Base-by-base conservation (phyloP, 2,888 invertebrate genomes). In the Caenorhabditis zanzibari region DNA sequence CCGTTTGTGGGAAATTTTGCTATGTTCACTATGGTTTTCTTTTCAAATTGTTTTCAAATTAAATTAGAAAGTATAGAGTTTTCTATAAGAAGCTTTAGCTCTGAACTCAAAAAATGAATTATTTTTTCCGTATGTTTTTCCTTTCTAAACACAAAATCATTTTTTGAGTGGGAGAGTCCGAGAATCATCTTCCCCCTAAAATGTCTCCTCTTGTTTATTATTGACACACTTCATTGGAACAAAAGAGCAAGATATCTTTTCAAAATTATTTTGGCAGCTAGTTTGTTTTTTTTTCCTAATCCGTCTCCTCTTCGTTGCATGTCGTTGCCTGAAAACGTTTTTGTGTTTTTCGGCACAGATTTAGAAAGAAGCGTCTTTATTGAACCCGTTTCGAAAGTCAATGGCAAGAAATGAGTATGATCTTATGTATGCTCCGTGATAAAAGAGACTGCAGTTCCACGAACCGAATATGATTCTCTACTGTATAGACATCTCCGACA, bases 401-500 rank as follows among this genome's bases (percentile, higher is more conserved):
- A 35, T 28, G 28, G 38, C 38, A 56, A 69, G 16, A 59, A 19
- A 61, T 35, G n/a, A 71, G 2, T n/a, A 49, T 26, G 9, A 59
- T 35, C 0, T 32, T 16, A 24, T 28, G 58, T 24, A 80, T 14
- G 19, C 2, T 66, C 76, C 9, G 76, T 72, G 24, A 82, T 52
- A 38, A 72, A 82, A 12, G 72, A 72, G 12, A 75, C 59, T 6
- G 76, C 76, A 5, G 76, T 82, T 26, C 66, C 64, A 19, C 71
- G 75, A 54, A 81, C 22, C n/a, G 71, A 72, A 28, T 71, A 71
- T 16, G 54, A 19, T 12, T 64, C 56, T 58, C 64, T 47, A 9
- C 54, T 47, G 28, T 64, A 82, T 9, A 73, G 41, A 44, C 72
- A 66, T 38, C 52, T 59, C 16, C 32, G 63, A 59, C 81, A 81